Percentiles rank a stretch among this genome's conserved stretches.
These are phyloP conservation scores for Eurypyga helias DNA, from an alignment of 2,113 vertebrate genomes.

Conservation along the genomic window DNA sequence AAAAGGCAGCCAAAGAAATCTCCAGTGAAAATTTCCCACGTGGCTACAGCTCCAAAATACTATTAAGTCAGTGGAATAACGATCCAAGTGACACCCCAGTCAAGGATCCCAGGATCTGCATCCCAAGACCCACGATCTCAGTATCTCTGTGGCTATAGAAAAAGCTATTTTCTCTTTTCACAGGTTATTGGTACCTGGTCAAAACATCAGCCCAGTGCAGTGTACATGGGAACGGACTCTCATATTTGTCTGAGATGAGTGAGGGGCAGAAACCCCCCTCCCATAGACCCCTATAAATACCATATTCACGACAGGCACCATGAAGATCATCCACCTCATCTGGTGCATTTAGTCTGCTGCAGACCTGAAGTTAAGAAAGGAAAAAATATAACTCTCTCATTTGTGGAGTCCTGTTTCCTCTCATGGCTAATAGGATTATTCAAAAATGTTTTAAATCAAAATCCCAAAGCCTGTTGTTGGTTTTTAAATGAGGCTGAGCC, in stretches of 20 bases:
- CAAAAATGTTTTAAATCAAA: constrained; percentile 61
- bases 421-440: constrained; percentile 75
- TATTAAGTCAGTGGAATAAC: neutral
- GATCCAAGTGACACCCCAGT: neutral
- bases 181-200: neutral
- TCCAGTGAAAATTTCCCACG: fast-evolving
- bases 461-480: constrained; percentile 46
- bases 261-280: neutral
- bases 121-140: neutral
- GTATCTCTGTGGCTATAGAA: neutral
- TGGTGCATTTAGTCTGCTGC: constrained; percentile 4
- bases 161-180: neutral
- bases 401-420: constrained; percentile 58
- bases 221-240: neutral
- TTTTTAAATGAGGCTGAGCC: constrained; percentile 48
- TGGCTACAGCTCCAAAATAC: neutral
- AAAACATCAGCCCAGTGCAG: neutral
- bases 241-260: neutral
- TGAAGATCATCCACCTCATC: neutral
- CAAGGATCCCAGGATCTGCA: neutral
- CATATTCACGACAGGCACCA: neutral
- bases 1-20: neutral
- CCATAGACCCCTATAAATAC: neutral
- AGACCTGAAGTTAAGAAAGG: neutral
- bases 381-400: constrained; percentile 3